Evolutionary conservation across 2,888 invertebrate genomes (phyloP), one percentile per base, ranked within the genome.

Genomic region (Anoplius nigerrimus): DNA sequence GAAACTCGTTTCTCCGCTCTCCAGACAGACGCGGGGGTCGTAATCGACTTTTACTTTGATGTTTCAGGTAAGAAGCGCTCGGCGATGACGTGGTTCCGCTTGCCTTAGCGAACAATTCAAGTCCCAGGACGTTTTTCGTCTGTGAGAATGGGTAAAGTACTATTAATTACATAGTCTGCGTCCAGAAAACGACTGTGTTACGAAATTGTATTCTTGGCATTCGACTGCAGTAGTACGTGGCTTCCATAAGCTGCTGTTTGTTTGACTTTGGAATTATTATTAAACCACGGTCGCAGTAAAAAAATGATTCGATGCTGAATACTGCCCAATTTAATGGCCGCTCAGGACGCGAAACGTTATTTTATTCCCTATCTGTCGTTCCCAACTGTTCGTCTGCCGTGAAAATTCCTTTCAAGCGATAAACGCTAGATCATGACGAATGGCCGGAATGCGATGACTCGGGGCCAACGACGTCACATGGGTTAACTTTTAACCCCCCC

Each of bases 401-500:
- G 59, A 24, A 67, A 66, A 76, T 74, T 72, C 66, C 65, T 62
- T 68, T 66, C 56, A 69, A 58, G 73, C 76, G 70, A 76, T 71
- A 67, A 78, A 74, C 60, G 66, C 66, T 71, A 65, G 78, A 76
- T 76, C 74, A 63, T 78, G 75, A 80, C 76, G 75, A 79, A 79
- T 72, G 72, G 72, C 72, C 52, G 46, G 57, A 71, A 54, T 55
- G 48, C 48, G 18, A 48, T 46, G 16, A 54, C 53, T 45, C 56
- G 54, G 59, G 42, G 62, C 48, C 18, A 55, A 52, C 61, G 63
- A 72, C 73, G 70, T 73, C 72, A 73, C 57, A 57, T 69, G 79
- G 80, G 81, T 81, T 81, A 83, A 83, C 82, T 83, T 83, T 83
- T 83, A 81, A 80, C 82, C 74, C 75, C 75, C 60, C 72, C 67